Evolutionary conservation across 2,797 vertebrate genomes (phyloP).

Genomic region (Poecilia wingei): DNA sequence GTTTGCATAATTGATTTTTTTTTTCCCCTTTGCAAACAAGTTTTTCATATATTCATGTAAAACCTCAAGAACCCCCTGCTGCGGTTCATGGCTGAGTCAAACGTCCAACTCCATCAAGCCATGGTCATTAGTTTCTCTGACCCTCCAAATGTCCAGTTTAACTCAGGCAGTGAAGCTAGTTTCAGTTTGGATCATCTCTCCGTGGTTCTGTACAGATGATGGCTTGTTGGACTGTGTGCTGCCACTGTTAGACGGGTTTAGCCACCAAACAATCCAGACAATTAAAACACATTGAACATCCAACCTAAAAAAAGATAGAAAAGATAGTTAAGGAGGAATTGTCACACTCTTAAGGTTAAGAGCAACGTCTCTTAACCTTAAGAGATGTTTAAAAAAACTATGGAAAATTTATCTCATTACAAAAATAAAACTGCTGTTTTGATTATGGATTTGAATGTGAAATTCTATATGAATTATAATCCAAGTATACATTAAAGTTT

Average conservation of each 20-base stretch:
- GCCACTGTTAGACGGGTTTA: not conserved
- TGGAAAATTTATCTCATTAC: too few relatives aligned
- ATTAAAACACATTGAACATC: not conserved
- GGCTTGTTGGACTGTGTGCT: too few relatives aligned
- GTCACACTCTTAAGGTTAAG: too few relatives aligned
- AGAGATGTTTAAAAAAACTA: too few relatives aligned
- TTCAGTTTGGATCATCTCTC: not conserved
- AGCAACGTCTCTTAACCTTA: too few relatives aligned
- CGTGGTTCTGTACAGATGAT: not conserved
- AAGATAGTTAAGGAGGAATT: too few relatives aligned
- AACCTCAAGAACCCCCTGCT: not conserved
- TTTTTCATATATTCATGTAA: not conserved
- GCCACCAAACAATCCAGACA: not conserved
- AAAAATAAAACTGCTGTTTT: too few relatives aligned
- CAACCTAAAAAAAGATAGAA: too few relatives aligned
- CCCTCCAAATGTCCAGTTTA: not conserved
- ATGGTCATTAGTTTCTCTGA: not conserved
- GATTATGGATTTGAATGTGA: not conserved
- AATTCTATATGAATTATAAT: not conserved
- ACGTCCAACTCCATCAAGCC: not conserved
- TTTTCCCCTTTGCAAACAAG: not conserved
- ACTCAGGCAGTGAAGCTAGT: not conserved
- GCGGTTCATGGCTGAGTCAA: not conserved
- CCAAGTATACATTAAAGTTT: not conserved
- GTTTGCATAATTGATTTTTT: not conserved